Percentiles rank a stretch among this genome's conserved stretches.
Evolutionary conservation across 2,888 invertebrate genomes (phyloP).

Genomic region (Harpagoxenus sublaevis): DNA sequence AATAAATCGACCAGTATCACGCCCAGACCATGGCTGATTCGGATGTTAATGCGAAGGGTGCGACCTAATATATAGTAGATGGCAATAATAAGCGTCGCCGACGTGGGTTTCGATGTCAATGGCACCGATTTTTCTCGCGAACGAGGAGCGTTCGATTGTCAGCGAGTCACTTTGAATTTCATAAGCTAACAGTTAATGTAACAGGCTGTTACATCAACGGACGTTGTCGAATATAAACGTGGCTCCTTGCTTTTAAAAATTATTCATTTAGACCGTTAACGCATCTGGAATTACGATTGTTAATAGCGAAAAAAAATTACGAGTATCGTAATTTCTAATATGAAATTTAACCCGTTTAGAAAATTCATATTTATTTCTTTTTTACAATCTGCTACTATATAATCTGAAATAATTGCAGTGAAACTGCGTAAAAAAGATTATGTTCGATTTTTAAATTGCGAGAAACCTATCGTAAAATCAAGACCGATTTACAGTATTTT

Average conservation of each 20-base stretch:
- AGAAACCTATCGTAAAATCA: background rate
- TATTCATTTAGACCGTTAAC: constrained; percentile 24
- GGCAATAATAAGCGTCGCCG: constrained; percentile 51
- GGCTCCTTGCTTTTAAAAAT: constrained; percentile 20
- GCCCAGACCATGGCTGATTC: constrained; percentile 56
- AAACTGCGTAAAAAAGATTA: background rate
- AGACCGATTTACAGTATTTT: background rate
- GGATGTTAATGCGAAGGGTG: constrained; percentile 61
- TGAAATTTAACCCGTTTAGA: background rate
- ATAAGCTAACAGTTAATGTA: constrained; percentile 40
- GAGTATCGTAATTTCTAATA: background rate
- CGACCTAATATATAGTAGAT: constrained; percentile 52
- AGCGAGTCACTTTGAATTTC: constrained; percentile 50
- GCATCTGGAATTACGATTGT: background rate
- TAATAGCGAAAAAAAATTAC: background rate
- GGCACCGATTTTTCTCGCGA: constrained; percentile 52
- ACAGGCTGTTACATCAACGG: constrained; percentile 48
- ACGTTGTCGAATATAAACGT: constrained; percentile 31
- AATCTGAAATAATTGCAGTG: background rate
- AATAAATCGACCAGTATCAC: constrained; percentile 64
- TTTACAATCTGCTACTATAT: background rate
- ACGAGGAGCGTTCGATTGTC: constrained; percentile 51
- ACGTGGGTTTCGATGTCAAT: constrained; percentile 52
- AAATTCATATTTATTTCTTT: background rate
- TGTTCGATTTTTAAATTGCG: background rate